These are phyloP conservation scores for Monochamus saltuarius DNA, from an alignment of 1,140 invertebrate genomes.

Conservation along the genomic window DNA sequence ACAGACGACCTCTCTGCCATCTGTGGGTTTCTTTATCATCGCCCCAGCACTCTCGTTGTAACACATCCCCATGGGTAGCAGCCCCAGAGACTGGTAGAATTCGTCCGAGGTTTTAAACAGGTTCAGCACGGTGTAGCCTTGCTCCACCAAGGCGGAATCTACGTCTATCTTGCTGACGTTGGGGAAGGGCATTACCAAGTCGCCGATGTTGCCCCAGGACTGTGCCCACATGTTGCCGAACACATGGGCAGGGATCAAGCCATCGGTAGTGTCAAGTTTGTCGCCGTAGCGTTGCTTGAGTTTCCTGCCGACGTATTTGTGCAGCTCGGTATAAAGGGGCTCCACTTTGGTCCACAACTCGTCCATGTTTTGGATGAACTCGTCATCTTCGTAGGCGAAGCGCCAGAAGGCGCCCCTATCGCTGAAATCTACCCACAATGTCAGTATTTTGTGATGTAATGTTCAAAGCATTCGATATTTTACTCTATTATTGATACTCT, in stretches of 20 bases:
- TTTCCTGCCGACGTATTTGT: slow-evolving; percentile 79
- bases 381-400: slow-evolving; percentile 57
- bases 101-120: slow-evolving; percentile 82
- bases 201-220: slow-evolving; percentile 76
- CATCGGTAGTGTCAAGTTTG: slow-evolving; percentile 53
- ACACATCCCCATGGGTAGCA: slow-evolving; percentile 50
- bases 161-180: slow-evolving; percentile 49
- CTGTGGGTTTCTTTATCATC: slow-evolving; percentile 68
- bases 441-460: too few relatives aligned
- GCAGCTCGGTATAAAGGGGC: slow-evolving; percentile 81
- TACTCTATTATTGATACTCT: too few relatives aligned
- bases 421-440: slow-evolving; percentile 44
- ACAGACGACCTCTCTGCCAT: slow-evolving; percentile 72
- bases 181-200: slow-evolving; percentile 73
- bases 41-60: slow-evolving; percentile 46
- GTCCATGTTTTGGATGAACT: slow-evolving; percentile 61
- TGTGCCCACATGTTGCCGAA: slow-evolving; percentile 88
- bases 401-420: slow-evolving; percentile 58
- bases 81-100: slow-evolving; percentile 82
- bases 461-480: too few relatives aligned
- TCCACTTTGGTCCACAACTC: slow-evolving; percentile 53
- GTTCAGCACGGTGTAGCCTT: slow-evolving; percentile 68
- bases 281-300: slow-evolving; percentile 73
- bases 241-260: slow-evolving; percentile 89
- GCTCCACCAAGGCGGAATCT: background rate